These are phyloP conservation scores for Caerostris extrusa DNA, from an alignment of 1,140 invertebrate species.

Conservation along the genomic window DNA sequence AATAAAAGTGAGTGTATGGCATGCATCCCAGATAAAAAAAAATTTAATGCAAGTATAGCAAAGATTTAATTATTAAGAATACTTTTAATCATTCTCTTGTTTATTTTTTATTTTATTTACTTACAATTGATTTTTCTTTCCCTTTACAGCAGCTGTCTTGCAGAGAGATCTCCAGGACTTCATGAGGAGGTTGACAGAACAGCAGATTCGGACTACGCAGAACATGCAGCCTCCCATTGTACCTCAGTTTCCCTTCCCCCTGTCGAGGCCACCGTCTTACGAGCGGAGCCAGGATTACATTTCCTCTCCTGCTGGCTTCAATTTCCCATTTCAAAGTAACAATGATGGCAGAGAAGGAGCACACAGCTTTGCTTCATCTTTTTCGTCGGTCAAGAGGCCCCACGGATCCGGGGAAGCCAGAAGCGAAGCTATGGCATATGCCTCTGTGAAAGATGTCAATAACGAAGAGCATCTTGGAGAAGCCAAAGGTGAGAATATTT, in stretches of 20 bases:
- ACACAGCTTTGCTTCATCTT: slow-evolving; percentile 38
- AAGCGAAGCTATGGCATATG: slow-evolving; percentile 12
- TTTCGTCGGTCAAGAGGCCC: slow-evolving; percentile 40
- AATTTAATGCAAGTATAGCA: too few species aligned
- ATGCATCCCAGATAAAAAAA: too few species aligned
- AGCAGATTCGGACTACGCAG: slow-evolving; percentile 45
- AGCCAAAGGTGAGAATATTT: not conserved
- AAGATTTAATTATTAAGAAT: too few species aligned
- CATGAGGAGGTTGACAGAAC: slow-evolving; percentile 43
- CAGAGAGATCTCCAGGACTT: slow-evolving; percentile 64
- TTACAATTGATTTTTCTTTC: not conserved
- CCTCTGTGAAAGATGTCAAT: slow-evolving; percentile 58
- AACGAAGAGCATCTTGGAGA: slow-evolving; percentile 56
- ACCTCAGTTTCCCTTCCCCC: not conserved
- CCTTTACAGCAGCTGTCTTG: slow-evolving; percentile 41
- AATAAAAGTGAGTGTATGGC: too few species aligned
- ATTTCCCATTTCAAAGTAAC: slow-evolving; percentile 51
- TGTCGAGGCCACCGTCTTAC: not conserved
- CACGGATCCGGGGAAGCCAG: not conserved
- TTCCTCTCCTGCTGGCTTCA: not conserved
- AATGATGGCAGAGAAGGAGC: not conserved
- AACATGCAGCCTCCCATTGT: slow-evolving; percentile 31
- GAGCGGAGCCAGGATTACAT: not conserved
- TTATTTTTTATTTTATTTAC: not conserved
- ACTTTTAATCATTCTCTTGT: too few species aligned